phyloP scores from a whole-genome alignment of 2,888 invertebrate species.

The Aromia moschata region DNA sequence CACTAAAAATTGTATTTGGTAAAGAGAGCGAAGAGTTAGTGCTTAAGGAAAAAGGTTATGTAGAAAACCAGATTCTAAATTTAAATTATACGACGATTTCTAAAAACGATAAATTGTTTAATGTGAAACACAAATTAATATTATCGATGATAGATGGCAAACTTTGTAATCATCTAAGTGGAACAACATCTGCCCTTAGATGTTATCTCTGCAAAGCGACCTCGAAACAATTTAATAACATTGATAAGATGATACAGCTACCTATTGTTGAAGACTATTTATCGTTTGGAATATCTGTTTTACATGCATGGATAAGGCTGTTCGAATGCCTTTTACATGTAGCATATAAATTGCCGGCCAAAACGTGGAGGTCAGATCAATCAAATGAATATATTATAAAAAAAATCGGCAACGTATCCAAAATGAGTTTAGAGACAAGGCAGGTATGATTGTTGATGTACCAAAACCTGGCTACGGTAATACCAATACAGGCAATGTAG shows the following conservation, averaged over 20 bases:
- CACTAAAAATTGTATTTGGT: neutral
- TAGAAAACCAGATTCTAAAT: neutral
- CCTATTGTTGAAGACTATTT: neutral
- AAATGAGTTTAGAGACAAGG: constrained; percentile 6
- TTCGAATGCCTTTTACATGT: constrained; percentile 4
- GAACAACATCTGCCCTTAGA: constrained; percentile 33
- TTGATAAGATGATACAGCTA: constrained; percentile 25
- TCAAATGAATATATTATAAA: too few relatives aligned
- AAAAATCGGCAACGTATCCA: too few relatives aligned
- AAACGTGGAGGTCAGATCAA: too few relatives aligned
- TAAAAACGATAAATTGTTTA: neutral
- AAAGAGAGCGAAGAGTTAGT: neutral
- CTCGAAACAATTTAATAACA: constrained; percentile 38
- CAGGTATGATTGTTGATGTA: constrained; percentile 8
- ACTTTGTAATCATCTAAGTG: constrained; percentile 40
- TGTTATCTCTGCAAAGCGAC: constrained; percentile 40
- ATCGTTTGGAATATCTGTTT: constrained; percentile 1
- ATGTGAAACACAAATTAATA: constrained; percentile 14
- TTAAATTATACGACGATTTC: neutral
- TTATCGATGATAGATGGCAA: constrained; percentile 50
- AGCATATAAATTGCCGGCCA: neutral
- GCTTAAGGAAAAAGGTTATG: neutral
- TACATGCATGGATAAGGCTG: constrained; percentile 2
- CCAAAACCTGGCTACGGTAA: constrained; percentile 8
- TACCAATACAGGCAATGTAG: constrained; percentile 7